These are phyloP conservation scores for Drosophila differens DNA, from an alignment of 2,888 invertebrate genomes.

Conservation along the genomic window DNA sequence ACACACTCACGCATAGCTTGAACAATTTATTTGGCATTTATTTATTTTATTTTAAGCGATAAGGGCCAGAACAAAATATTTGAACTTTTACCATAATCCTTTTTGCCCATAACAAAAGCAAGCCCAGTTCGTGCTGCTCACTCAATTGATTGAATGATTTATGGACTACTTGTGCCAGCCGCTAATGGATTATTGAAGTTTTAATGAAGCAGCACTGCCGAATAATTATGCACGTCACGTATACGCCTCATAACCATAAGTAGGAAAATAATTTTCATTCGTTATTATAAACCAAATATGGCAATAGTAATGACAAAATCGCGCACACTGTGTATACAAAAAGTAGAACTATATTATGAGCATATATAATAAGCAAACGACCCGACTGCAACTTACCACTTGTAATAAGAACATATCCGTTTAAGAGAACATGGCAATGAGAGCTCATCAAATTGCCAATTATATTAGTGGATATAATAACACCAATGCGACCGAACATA, in stretches of 20 bases:
- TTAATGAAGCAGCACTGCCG: slow-evolving; percentile 46
- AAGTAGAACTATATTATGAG: too few relatives aligned
- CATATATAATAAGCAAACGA: background rate
- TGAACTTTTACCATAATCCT: slow-evolving; percentile 63
- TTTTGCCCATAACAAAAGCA: slow-evolving; percentile 30
- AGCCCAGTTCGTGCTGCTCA: slow-evolving; percentile 33
- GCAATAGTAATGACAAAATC: background rate
- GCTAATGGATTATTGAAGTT: slow-evolving; percentile 43
- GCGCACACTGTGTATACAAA: slow-evolving; percentile 9
- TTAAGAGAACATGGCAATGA: slow-evolving; percentile 33
- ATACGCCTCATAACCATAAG: background rate
- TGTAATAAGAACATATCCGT: slow-evolving; percentile 10
- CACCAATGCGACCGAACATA: slow-evolving; percentile 19
- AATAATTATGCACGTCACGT: slow-evolving; percentile 51
- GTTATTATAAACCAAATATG: background rate
- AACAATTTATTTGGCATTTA: slow-evolving; percentile 65
- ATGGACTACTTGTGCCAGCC: slow-evolving; percentile 46
- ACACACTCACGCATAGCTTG: slow-evolving; percentile 7
- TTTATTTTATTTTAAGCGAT: slow-evolving; percentile 59
- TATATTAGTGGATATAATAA: slow-evolving; percentile 17
- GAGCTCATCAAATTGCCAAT: slow-evolving; percentile 29
- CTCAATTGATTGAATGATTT: slow-evolving; percentile 68
- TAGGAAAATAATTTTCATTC: background rate
- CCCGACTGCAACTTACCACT: slow-evolving; percentile 18
- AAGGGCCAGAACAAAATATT: slow-evolving; percentile 34